A percentile compares a stretch with the other conserved stretches of the same genome.
Conservation (phyloP, 2,888 invertebrate genomes). For the Hecatera dysodea region DNA sequence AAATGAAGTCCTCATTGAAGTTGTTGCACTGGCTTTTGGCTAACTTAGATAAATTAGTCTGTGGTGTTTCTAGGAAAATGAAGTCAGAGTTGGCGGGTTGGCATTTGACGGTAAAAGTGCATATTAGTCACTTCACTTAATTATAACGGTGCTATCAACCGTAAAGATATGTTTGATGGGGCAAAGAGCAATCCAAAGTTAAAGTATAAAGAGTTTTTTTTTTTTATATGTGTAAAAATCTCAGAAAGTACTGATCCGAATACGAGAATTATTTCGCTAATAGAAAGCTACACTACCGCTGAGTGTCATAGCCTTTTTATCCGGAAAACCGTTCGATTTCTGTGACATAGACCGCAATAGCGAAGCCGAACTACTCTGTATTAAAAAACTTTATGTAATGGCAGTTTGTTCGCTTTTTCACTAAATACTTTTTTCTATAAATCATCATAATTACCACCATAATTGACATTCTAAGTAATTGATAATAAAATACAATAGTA, state of each 20-base stretch:
- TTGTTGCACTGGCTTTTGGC: constrained; percentile 6
- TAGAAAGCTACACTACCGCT: too few species aligned
- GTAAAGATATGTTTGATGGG: constrained; percentile 5
- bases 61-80: constrained; percentile 22
- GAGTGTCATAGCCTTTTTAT: too few species aligned
- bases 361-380: not conserved
- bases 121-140: constrained; percentile 18
- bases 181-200: not conserved
- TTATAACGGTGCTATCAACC: constrained; percentile 14
- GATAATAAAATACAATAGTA: constrained; percentile 39
- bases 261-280: too few species aligned
- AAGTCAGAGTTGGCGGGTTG: not conserved
- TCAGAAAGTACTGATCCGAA: too few species aligned
- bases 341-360: not conserved
- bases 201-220: not conserved
- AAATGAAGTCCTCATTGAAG: constrained; percentile 26
- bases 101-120: constrained; percentile 31
- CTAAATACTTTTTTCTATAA: not conserved
- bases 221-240: not conserved
- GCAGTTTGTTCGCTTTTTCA: not conserved
- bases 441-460: constrained; percentile 13
- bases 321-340: not conserved
- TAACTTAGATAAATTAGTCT: constrained; percentile 2
- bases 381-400: not conserved
- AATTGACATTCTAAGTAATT: constrained; percentile 30